These are phyloP conservation scores for Halictus quadricinctus DNA, from an alignment of 2,888 invertebrate genomes.

Conservation along the genomic window DNA sequence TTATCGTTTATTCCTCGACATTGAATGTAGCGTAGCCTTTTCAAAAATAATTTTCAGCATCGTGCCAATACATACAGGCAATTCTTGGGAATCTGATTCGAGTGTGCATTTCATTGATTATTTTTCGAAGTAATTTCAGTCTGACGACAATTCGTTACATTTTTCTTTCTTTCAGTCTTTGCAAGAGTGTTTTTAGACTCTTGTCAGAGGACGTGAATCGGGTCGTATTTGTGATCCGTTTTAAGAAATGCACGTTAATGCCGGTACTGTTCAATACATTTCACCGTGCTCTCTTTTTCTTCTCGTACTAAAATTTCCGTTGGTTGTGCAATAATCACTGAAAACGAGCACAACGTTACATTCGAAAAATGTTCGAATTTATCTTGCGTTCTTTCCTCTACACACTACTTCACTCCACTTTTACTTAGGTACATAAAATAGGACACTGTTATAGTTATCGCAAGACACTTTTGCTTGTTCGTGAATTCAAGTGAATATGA, in stretches of 20 bases:
- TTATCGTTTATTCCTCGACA: conserved; percentile 7
- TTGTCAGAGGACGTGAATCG: conserved; percentile 32
- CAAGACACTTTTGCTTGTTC: conserved; percentile 45
- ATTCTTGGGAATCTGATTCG: conserved; percentile 22
- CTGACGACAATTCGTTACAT: conserved; percentile 26
- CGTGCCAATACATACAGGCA: conserved; percentile 39
- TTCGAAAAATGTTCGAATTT: conserved; percentile 52
- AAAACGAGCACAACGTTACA: conserved; percentile 20
- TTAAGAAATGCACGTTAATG: conserved; percentile 60
- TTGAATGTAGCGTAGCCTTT: conserved; percentile 1
- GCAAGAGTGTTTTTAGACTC: conserved; percentile 10
- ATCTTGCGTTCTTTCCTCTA: conserved; percentile 13
- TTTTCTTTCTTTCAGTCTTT: conserved; percentile 33
- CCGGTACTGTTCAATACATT: conserved; percentile 60
- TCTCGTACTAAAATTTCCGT: conserved; percentile 37
- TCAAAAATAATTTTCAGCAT: conserved; percentile 24
- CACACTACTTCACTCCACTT: conserved; percentile 41
- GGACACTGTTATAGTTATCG: conserved; percentile 45
- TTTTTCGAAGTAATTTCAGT: neutral
- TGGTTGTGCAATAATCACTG: conserved; percentile 22
- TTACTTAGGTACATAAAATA: conserved; percentile 36
- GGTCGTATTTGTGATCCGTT: conserved; percentile 63
- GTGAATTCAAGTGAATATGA: conserved; percentile 30
- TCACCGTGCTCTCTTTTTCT: conserved; percentile 64
- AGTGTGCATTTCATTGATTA: conserved; percentile 35